phyloP scores from a whole-genome alignment of 2,797 vertebrate species.

The Mus minutoides region DNA sequence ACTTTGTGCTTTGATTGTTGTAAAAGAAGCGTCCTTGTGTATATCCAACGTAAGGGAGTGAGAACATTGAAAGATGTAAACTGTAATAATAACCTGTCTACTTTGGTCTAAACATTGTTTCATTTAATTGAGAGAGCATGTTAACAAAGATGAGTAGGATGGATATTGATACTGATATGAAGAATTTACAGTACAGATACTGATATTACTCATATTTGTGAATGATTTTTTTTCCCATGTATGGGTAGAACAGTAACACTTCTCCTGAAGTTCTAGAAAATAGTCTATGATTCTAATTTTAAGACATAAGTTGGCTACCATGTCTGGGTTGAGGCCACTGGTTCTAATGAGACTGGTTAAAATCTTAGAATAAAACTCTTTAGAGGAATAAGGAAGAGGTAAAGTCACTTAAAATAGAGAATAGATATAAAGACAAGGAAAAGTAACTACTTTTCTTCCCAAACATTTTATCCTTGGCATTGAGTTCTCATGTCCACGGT shows the following conservation, averaged over 20 bases:
- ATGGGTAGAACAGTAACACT: neutral
- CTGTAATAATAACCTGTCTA: neutral
- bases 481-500: neutral
- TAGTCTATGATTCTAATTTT: neutral
- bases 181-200: neutral
- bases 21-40: neutral
- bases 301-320: rapidly evolving
- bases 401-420: neutral
- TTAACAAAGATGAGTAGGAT: neutral
- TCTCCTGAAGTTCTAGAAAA: neutral
- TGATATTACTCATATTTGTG: neutral
- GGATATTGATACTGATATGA: neutral
- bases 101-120: neutral
- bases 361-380: neutral
- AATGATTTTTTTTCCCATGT: neutral
- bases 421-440: neutral
- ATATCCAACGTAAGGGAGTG: neutral
- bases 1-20: neutral
- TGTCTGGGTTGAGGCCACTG: neutral
- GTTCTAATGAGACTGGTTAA: neutral
- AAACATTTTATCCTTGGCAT: neutral
- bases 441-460: neutral
- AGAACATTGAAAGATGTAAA: neutral
- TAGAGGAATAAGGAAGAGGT: neutral
- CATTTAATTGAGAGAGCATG: neutral